Conservation (phyloP, 2,797 vertebrate genomes). For the Podarcis siculus region DNA sequence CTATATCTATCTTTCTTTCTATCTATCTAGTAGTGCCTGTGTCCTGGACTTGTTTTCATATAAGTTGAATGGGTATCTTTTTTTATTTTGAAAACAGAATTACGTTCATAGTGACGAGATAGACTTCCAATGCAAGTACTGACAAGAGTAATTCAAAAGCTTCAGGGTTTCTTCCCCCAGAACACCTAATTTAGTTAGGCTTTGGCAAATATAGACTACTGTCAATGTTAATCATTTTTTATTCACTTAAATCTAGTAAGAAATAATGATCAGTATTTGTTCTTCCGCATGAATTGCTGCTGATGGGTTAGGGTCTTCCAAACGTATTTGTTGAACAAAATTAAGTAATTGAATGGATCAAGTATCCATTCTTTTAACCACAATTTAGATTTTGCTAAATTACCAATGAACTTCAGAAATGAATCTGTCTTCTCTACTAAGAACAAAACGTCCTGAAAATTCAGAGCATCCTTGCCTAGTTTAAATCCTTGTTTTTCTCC, state of each 20-base stretch:
- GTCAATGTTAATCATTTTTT: not conserved
- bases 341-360: constrained; percentile 49
- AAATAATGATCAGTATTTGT: constrained; percentile 2
- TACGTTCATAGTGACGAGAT: not conserved
- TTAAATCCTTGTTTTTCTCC: not conserved
- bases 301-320: constrained; percentile 49
- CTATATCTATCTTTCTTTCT: too few relatives aligned
- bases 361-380: constrained; percentile 57
- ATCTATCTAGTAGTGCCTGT: not conserved
- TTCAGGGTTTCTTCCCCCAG: not conserved
- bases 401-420: constrained; percentile 51
- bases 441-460: not conserved
- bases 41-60: not conserved
- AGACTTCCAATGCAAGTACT: not conserved
- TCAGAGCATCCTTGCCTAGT: not conserved
- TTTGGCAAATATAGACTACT: not conserved
- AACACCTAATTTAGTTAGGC: constrained; percentile 1
- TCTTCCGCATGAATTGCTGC: constrained; percentile 4
- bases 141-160: constrained; percentile 16
- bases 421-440: constrained; percentile 40
- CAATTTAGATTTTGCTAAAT: constrained; percentile 58
- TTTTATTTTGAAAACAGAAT: not conserved
- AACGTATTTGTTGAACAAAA: not conserved
- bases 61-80: not conserved
- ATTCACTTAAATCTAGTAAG: constrained; percentile 6